Percentiles rank a stretch among this genome's conserved stretches.
These are phyloP conservation scores for Lepus townsendii DNA, from an alignment of 2,797 vertebrate species.

Conservation along the genomic window DNA sequence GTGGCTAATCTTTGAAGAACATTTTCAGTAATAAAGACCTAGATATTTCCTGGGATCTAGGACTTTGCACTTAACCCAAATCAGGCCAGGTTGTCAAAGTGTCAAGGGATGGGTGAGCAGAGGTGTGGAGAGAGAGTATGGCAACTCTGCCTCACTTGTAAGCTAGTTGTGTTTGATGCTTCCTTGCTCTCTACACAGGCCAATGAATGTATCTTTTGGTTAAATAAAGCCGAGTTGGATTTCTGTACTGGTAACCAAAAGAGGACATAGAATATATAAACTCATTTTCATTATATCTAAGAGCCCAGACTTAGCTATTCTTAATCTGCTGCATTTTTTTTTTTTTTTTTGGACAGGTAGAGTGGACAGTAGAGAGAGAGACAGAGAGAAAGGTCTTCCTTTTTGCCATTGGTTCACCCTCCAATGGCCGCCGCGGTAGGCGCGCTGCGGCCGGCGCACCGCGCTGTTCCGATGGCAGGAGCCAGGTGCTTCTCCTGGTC, in stretches of 20 bases:
- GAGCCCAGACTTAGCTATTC: neutral
- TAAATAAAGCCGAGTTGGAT: neutral
- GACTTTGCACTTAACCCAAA: neutral
- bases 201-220: neutral
- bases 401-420: too few relatives aligned
- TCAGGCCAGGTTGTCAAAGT: neutral
- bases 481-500: too few relatives aligned
- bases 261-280: neutral
- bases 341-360: too few relatives aligned
- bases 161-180: neutral
- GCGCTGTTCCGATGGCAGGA: too few relatives aligned
- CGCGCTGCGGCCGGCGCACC: too few relatives aligned
- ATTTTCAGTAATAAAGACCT: neutral
- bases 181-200: neutral
- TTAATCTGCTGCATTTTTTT: neutral
- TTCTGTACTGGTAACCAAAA: conserved; percentile 27
- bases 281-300: neutral
- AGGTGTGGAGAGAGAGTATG: neutral
- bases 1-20: neutral
- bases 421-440: too few relatives aligned
- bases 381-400: too few relatives aligned
- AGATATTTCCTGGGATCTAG: too few relatives aligned
- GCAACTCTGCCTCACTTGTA: neutral
- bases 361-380: too few relatives aligned
- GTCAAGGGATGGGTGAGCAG: neutral